Evolutionary conservation across 1,140 invertebrate genomes (phyloP).

Genomic region (Neodiprion virginianus): DNA sequence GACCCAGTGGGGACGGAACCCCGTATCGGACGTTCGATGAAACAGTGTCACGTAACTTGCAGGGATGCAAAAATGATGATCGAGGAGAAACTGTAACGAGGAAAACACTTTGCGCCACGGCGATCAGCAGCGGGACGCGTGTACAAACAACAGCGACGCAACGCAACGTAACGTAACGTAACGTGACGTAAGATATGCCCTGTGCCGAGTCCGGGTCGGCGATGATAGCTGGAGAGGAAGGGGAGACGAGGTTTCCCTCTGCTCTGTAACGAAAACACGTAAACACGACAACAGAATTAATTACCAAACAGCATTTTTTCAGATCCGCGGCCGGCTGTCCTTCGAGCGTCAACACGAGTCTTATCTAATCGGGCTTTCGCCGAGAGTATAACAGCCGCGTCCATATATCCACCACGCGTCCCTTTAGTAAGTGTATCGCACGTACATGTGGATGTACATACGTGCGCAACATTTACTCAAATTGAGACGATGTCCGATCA

Average conservation of each 20-base stretch:
- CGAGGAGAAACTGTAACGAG: too few relatives aligned
- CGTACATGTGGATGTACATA: too few relatives aligned
- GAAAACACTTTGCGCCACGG: not conserved
- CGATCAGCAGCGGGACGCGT: not conserved
- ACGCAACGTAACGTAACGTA: too few relatives aligned
- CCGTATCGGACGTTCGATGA: too few relatives aligned
- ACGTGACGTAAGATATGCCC: not conserved
- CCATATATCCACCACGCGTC: too few relatives aligned
- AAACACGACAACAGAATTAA: not conserved
- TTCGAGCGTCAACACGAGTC: not conserved
- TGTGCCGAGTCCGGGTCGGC: not conserved
- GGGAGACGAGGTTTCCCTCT: not conserved
- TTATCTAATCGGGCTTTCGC: not conserved
- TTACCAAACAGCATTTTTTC: slow-evolving; percentile 1
- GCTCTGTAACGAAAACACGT: not conserved
- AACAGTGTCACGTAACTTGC: too few relatives aligned
- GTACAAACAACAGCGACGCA: not conserved
- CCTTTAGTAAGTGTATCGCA: too few relatives aligned
- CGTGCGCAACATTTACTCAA: too few relatives aligned
- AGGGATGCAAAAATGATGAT: too few relatives aligned
- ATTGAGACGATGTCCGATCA: too few relatives aligned
- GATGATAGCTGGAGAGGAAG: not conserved
- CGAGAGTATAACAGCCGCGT: too few relatives aligned
- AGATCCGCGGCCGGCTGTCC: not conserved
- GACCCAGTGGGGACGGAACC: too few relatives aligned